These are phyloP conservation scores for Pteruthius melanotis DNA, from an alignment of 2,113 vertebrate species.

Conservation along the genomic window DNA sequence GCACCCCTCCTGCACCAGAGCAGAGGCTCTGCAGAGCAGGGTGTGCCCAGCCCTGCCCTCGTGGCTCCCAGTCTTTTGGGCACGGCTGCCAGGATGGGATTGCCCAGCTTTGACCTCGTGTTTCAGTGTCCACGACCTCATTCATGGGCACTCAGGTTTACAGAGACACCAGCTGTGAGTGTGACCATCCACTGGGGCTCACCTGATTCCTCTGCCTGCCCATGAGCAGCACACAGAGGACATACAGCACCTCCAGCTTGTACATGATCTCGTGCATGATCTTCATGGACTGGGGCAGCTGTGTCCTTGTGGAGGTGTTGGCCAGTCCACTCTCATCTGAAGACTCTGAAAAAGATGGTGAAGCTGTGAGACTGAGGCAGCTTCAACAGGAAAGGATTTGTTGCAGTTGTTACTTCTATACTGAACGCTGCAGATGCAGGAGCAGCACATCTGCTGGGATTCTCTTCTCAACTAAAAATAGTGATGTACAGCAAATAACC, in stretches of 20 bases:
- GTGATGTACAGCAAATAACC: neutral
- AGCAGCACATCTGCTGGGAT: neutral
- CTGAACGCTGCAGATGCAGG: neutral
- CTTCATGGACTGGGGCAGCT: constrained; percentile 98
- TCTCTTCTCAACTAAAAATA: neutral
- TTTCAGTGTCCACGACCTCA: neutral
- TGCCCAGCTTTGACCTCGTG: neutral
- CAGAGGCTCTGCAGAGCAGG: neutral
- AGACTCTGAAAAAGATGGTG: constrained; percentile 77
- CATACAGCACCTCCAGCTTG: constrained; percentile 96
- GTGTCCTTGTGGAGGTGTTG: constrained; percentile 84
- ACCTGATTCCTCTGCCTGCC: constrained; percentile 97
- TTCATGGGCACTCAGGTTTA: neutral
- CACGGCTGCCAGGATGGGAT: neutral
- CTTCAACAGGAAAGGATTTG: neutral
- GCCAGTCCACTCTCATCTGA: constrained; percentile 90
- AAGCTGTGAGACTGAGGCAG: neutral
- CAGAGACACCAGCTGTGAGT: neutral
- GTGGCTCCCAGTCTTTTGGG: neutral
- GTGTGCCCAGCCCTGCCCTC: neutral
- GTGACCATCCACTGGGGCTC: neutral
- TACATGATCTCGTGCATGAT: constrained; percentile 99
- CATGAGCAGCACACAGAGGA: constrained; percentile 96
- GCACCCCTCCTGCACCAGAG: neutral
- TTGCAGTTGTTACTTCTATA: neutral